A percentile compares a stretch with the other conserved stretches of the same genome.
Evolutionary conservation across 1,140 invertebrate genomes (phyloP).

Genomic region (Bombyx mandarina): DNA sequence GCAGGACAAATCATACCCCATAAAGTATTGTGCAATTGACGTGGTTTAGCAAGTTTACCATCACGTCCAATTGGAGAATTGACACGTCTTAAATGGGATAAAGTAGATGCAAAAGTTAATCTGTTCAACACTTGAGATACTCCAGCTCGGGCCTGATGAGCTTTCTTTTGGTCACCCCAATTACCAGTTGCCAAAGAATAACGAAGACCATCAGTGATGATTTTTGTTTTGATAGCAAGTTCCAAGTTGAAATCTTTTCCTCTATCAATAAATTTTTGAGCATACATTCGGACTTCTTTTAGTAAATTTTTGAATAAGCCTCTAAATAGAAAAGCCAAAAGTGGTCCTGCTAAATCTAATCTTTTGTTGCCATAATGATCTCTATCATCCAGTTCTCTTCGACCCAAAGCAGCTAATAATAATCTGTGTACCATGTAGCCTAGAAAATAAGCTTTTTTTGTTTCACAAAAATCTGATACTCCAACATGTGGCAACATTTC

Average conservation of each 20-base stretch:
- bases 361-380: constrained; percentile 99
- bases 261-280: constrained; percentile 98
- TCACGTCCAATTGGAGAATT: constrained; percentile 99
- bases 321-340: constrained; percentile 95
- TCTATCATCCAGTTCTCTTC: constrained; percentile 96
- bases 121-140: constrained; percentile 95
- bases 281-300: constrained; percentile 97
- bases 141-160: constrained; percentile 94
- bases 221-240: constrained; percentile 96
- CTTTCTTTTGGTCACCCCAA: constrained; percentile 99
- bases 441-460: constrained; percentile 98
- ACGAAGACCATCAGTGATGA: constrained; percentile 97
- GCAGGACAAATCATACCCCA: constrained; percentile 99
- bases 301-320: constrained; percentile 94
- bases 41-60: constrained; percentile 97
- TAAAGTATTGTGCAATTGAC: constrained; percentile 97
- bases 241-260: constrained; percentile 99
- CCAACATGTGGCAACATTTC: constrained; percentile 99
- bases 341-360: constrained; percentile 95
- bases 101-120: constrained; percentile 96
- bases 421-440: constrained; percentile 99
- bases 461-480: constrained; percentile 99
- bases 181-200: constrained; percentile 99
- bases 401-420: constrained; percentile 92
- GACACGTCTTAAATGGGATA: constrained; percentile 96